Conservation (phyloP, 2,113 vertebrate species). For the Aix galericulata region DNA sequence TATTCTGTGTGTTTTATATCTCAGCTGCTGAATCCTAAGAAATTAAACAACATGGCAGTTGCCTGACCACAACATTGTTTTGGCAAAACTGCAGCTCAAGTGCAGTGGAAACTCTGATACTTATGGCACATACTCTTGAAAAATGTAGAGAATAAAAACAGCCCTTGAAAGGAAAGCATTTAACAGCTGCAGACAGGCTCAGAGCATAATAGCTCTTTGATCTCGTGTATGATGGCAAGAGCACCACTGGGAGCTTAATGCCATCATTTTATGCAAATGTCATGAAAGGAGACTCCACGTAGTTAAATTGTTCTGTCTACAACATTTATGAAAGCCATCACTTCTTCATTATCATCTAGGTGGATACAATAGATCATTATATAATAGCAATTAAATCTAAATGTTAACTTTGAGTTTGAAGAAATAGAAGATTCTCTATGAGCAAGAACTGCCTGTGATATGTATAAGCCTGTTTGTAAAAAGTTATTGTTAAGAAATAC, state of each 20-base stretch:
- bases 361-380: neutral
- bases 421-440: neutral
- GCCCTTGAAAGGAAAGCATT: neutral
- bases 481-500: neutral
- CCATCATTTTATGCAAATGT: constrained; percentile 46
- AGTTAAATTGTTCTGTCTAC: neutral
- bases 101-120: neutral
- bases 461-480: neutral
- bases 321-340: constrained; percentile 29
- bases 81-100: neutral
- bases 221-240: constrained; percentile 16
- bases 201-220: constrained; percentile 43
- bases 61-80: neutral
- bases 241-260: constrained; percentile 33
- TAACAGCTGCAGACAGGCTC: constrained; percentile 25
- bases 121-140: neutral
- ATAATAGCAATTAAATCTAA: constrained; percentile 11
- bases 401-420: neutral
- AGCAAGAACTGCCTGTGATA: neutral
- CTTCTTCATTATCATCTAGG: neutral
- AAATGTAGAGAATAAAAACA: neutral
- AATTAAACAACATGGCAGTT: neutral
- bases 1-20: neutral
- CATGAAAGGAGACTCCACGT: neutral
- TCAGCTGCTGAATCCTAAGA: neutral